phyloP scores from a whole-genome alignment of 2,113 vertebrate genomes.

The Phainopepla nitens region DNA sequence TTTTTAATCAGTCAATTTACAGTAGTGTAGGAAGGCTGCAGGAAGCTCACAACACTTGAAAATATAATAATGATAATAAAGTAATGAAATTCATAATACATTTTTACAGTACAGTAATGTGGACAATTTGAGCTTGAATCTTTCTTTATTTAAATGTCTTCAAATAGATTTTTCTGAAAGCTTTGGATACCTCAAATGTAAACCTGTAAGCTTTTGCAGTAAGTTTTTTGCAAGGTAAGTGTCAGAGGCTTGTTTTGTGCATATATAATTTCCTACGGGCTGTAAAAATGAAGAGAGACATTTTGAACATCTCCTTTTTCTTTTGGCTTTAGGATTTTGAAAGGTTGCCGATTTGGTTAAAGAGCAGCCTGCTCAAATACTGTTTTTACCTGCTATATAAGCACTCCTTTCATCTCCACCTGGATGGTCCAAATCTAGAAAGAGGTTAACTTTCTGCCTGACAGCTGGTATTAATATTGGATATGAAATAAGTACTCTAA shows the following conservation, averaged over 20 bases:
- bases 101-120: background rate
- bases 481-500: background rate
- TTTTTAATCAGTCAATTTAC: background rate
- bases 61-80: background rate
- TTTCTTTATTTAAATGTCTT: background rate
- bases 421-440: background rate
- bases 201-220: background rate
- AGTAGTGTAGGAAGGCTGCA: fast-evolving
- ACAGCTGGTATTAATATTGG: background rate
- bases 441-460: background rate
- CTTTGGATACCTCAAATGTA: background rate
- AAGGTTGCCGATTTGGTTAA: background rate
- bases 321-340: background rate
- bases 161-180: background rate
- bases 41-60: background rate
- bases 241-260: background rate
- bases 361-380: background rate
- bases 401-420: background rate
- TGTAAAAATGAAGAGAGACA: background rate
- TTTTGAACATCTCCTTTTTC: background rate
- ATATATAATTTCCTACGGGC: background rate
- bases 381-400: background rate
- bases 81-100: background rate
- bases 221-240: slow-evolving; percentile 8
- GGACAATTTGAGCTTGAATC: background rate